A percentile compares a stretch with the other conserved stretches of the same genome.
These are phyloP conservation scores for Cephalopholis sonnerati DNA, from an alignment of 2,113 vertebrate genomes.

Conservation along the genomic window DNA sequence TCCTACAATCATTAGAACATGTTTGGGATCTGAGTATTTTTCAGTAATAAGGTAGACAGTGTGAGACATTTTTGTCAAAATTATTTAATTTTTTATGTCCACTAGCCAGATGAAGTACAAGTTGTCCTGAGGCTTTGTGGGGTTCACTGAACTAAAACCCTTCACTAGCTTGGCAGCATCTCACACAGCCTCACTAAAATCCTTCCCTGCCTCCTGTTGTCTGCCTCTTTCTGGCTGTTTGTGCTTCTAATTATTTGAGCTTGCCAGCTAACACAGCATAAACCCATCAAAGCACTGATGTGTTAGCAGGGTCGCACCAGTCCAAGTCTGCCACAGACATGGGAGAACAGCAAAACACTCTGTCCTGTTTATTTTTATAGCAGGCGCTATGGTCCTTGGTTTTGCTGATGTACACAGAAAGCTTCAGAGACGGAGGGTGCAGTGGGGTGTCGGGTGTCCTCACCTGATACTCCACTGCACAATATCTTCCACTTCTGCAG, in stretches of 20 bases:
- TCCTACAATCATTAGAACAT: no score
- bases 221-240: constrained; percentile 48
- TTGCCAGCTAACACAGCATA: constrained; percentile 28
- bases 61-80: background rate
- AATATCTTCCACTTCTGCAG: constrained; percentile 29
- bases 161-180: constrained; percentile 39
- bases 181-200: constrained; percentile 14
- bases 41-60: background rate
- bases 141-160: constrained; percentile 36
- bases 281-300: constrained; percentile 39
- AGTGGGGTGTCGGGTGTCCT: constrained; percentile 14
- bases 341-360: constrained; percentile 17
- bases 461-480: background rate
- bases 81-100: constrained; percentile 1
- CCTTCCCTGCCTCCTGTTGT: constrained; percentile 48
- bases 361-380: background rate
- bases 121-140: constrained; percentile 1
- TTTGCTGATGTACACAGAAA: constrained; percentile 60
- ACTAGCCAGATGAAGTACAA: constrained; percentile 5
- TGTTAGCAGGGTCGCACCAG: constrained; percentile 36
- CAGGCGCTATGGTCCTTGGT: background rate
- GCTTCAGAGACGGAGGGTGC: background rate
- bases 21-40: background rate
- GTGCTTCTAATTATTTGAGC: constrained; percentile 41
- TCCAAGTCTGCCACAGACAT: constrained; percentile 29